Evolutionary conservation across 2,797 vertebrate genomes (phyloP), one percentile per base, ranked within the genome.

Genomic region (Psittacula echo): DNA sequence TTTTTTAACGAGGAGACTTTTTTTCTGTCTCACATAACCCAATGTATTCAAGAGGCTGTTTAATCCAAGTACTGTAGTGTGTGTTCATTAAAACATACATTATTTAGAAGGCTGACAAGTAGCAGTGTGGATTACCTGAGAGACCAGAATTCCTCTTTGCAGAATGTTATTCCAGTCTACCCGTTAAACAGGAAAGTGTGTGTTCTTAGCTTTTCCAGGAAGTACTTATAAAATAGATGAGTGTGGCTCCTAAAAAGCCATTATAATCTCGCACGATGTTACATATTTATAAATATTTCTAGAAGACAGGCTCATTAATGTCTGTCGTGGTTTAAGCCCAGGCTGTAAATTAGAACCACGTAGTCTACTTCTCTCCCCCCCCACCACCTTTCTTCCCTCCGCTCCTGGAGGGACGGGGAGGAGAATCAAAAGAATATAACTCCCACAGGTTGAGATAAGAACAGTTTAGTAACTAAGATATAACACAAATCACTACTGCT

Each of bases 1-100:
- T 81, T 97, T 91, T 86, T 54, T 78, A 66, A 87, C 90, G 48
- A 53, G 67, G 34, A 83, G 51, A 50, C 51, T 64, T 94, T 19
- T 75, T 20, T 76, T 65, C 45, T 39, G 10, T 71, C 20, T 22
- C 48, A 54, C 23, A 13, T 65, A 87, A 75, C 66, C 20, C 53
- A 56, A 71, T 67, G 76, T 85, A 77, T 82, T 87, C 75, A 87
- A 62, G 54, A 83, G 68, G 42, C 72, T 83, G 32, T 93, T 96
- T 89, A 89, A 93, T 95, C 79, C 67, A 85, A 96, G 37, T 72
- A 19, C 27, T 66, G 41, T 68, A 67, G 70, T 89, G 82, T 89
- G 97, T 95, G 85, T 94, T 95, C 73, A 90, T 90, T 89, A 92
- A 87, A 68, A 80, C 53, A 78, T 85, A 27, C 91, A 47, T 97